Evolutionary conservation across 2,113 vertebrate species (phyloP).

Genomic region (Scartelaos histophorus): DNA sequence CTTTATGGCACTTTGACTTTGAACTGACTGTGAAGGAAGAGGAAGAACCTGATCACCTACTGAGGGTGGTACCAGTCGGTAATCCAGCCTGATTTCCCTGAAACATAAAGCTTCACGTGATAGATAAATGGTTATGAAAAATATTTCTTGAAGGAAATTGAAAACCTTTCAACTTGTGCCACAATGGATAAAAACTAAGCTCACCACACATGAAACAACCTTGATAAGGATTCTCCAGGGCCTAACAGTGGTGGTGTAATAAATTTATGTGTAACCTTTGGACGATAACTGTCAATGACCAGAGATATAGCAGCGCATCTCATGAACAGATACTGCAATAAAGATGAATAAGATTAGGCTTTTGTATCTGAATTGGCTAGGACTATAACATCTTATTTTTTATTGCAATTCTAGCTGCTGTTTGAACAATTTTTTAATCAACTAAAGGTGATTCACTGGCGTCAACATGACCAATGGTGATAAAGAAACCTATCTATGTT

Average conservation of each 20-base stretch:
- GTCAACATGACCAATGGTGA: constrained; percentile 22
- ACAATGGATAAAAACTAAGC: neutral
- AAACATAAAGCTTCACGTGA: neutral
- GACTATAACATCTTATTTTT: neutral
- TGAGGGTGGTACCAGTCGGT: neutral
- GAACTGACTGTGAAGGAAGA: constrained; percentile 40
- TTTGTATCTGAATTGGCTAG: neutral
- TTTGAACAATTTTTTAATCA: neutral
- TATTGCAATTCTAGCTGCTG: neutral
- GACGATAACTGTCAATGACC: constrained; percentile 24
- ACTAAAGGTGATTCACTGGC: constrained; percentile 1
- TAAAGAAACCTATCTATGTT: constrained; percentile 5
- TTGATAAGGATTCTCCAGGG: neutral
- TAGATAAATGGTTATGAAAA: neutral
- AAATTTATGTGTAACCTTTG: constrained; percentile 51
- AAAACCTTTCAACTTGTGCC: neutral
- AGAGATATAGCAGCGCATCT: constrained; percentile 24
- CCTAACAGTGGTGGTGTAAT: constrained; percentile 11
- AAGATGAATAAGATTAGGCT: constrained; percentile 35
- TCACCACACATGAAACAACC: neutral
- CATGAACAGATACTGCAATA: constrained; percentile 20
- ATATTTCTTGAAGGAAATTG: neutral
- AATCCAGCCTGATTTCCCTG: neutral
- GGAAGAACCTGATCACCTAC: constrained; percentile 8
- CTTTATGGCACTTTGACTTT: constrained; percentile 78